phyloP scores from a whole-genome alignment of 2,797 vertebrate genomes.

The Halcyon smyrnensis region DNA sequence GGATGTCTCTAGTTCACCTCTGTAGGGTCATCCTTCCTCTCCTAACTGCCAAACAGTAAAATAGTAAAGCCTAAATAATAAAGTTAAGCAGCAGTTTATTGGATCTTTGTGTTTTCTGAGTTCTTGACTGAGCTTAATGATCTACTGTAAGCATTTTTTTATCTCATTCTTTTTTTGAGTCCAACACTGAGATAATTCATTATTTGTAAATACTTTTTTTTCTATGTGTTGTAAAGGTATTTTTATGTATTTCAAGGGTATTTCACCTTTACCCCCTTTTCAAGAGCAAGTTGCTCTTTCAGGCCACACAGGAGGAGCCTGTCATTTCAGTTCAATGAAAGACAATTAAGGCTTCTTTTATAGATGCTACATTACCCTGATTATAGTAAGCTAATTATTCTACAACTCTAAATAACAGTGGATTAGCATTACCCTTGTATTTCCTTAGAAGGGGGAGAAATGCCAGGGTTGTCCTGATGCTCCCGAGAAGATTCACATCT shows the following conservation, averaged over 20 bases:
- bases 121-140: neutral
- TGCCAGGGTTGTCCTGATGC: conserved; percentile 79
- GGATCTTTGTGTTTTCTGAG: neutral
- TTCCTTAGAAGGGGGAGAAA: conserved; percentile 83
- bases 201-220: neutral
- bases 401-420: conserved; percentile 60
- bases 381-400: conserved; percentile 71
- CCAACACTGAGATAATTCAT: neutral
- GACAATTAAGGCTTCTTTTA: conserved; percentile 60
- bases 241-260: neutral
- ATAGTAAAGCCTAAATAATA: neutral
- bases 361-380: conserved; percentile 37
- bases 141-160: neutral
- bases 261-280: neutral
- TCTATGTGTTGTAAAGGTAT: neutral
- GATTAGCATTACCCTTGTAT: conserved; percentile 78
- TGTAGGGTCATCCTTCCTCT: neutral
- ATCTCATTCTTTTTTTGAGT: neutral
- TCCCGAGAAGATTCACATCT: conserved; percentile 82
- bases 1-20: conserved; percentile 4
- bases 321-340: conserved; percentile 58
- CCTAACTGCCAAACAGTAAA: conserved; percentile 9
- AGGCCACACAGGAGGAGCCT: conserved; percentile 33
- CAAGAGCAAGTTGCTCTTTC: conserved; percentile 43
- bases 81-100: neutral